Evolutionary conservation across 2,113 vertebrate species (phyloP).

Genomic region (Alethe castanea): DNA sequence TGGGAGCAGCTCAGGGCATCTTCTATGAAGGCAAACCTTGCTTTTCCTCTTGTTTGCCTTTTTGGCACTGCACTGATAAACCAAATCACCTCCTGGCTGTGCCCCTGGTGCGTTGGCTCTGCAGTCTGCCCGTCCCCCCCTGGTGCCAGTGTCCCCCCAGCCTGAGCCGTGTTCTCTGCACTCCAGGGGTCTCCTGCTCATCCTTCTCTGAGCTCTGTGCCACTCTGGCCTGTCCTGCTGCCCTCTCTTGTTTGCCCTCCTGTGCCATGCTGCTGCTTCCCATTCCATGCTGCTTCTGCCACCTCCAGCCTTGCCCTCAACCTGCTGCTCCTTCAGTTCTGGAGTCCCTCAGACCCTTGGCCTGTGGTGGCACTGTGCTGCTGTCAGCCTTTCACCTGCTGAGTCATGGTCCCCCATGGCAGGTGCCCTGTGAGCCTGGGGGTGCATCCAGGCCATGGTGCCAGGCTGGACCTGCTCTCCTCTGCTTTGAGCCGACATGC

Average conservation of each 20-base stretch:
- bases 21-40: background rate
- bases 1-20: fast-evolving
- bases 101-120: fast-evolving
- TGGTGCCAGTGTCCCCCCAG: background rate
- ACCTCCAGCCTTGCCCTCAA: background rate
- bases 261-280: background rate
- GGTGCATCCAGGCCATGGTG: background rate
- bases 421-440: background rate
- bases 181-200: background rate
- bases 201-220: background rate
- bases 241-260: background rate
- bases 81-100: background rate
- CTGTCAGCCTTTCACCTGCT: background rate
- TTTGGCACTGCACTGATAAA: background rate
- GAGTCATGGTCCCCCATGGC: fast-evolving
- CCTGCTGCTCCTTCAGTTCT: background rate
- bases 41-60: background rate
- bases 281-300: fast-evolving
- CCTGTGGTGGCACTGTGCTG: fast-evolving
- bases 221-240: background rate
- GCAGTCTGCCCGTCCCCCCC: fast-evolving
- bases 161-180: fast-evolving
- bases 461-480: background rate
- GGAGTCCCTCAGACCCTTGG: background rate
- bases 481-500: background rate